Percentiles rank a stretch among this genome's conserved stretches.
Conservation (phyloP, 1,140 invertebrate genomes). For the Andrena cerasifolii region DNA sequence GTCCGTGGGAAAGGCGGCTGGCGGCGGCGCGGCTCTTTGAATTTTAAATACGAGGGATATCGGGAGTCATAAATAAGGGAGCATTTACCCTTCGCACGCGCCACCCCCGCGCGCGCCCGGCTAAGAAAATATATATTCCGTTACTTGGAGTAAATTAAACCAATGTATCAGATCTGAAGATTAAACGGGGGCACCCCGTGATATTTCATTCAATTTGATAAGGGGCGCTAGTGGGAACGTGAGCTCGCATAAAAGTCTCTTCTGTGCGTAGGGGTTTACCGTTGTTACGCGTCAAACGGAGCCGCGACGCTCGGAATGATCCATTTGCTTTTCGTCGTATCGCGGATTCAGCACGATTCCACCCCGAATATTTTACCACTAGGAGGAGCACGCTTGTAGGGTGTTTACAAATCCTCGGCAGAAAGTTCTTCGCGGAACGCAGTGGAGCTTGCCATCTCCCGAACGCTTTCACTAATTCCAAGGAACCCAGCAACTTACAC, state of each 20-base stretch:
- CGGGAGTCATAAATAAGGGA: constrained; percentile 56
- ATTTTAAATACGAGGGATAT: constrained; percentile 60
- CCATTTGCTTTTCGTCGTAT: neutral
- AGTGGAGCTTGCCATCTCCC: too few species aligned
- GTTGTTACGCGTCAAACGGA: constrained; percentile 6
- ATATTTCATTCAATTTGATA: constrained; percentile 40
- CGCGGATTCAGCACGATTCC: neutral
- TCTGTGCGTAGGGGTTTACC: neutral
- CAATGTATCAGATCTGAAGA: constrained; percentile 43
- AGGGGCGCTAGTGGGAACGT: constrained; percentile 3
- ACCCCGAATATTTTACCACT: too few species aligned
- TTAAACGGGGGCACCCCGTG: constrained; percentile 8
- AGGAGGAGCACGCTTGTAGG: neutral
- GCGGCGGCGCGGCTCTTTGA: constrained; percentile 39
- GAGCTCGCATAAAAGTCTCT: constrained; percentile 26
- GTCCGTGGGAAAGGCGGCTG: neutral
- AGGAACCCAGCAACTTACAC: too few species aligned
- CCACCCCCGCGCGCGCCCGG: neutral
- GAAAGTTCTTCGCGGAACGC: too few species aligned
- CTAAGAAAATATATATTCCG: constrained; percentile 36
- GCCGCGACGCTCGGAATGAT: neutral
- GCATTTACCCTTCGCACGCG: constrained; percentile 22
- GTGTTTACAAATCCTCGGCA: neutral
- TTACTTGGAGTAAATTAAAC: constrained; percentile 40
- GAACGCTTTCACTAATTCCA: too few species aligned